These are phyloP conservation scores for Rhynchomys soricoides DNA, from an alignment of 2,113 vertebrate species.

Conservation along the genomic window DNA sequence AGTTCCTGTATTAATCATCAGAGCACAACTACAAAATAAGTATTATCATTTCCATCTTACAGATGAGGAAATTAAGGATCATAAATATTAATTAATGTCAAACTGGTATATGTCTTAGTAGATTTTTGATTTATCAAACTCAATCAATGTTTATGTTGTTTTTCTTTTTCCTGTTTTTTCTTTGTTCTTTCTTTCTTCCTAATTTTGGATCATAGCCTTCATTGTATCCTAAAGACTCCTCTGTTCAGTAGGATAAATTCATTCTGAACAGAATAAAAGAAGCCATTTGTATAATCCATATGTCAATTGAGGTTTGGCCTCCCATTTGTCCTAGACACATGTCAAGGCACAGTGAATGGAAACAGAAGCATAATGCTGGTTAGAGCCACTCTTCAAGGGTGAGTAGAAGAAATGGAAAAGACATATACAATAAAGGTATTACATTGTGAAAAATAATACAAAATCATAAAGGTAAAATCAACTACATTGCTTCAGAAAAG, in stretches of 20 bases:
- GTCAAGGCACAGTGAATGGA: background rate
- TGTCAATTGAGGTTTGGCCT: background rate
- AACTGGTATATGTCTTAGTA: background rate
- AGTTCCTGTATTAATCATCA: constrained; percentile 49
- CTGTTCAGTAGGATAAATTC: background rate
- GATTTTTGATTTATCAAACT: background rate
- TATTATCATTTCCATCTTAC: constrained; percentile 32
- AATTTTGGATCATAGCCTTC: background rate
- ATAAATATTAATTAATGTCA: constrained; percentile 35
- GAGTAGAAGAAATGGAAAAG: background rate
- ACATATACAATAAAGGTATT: background rate
- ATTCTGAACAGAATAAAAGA: background rate
- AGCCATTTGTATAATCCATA: background rate
- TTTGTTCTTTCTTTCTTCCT: too few species aligned
- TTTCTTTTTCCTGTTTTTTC: background rate
- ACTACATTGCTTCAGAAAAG: background rate
- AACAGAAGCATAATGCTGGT: background rate
- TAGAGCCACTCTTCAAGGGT: background rate
- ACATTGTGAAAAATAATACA: background rate
- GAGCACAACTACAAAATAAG: constrained; percentile 16
- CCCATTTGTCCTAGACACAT: background rate
- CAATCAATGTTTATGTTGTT: background rate
- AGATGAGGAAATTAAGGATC: background rate
- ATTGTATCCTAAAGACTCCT: background rate
- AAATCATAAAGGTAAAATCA: constrained; percentile 22